Evolutionary conservation across 2,888 invertebrate species (phyloP).

Genomic region (Chrysomela aeneicollis): DNA sequence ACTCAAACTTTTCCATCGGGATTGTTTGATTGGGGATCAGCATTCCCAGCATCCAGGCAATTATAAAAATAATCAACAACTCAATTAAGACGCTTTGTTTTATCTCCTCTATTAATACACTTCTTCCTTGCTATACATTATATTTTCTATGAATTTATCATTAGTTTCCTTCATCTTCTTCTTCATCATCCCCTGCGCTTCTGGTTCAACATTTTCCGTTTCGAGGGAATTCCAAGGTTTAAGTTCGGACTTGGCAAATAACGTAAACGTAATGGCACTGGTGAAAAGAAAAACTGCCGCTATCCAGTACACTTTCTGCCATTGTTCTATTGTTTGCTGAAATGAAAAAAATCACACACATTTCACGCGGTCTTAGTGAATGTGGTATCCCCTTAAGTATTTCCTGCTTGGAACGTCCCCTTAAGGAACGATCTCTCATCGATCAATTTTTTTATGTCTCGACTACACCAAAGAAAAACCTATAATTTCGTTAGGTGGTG

Average conservation of each 20-base stretch:
- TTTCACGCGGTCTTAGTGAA: too few species aligned
- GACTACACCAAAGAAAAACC: too few species aligned
- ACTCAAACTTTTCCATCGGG: too few species aligned
- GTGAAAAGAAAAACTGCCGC: slow-evolving; percentile 63
- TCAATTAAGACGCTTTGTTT: too few species aligned
- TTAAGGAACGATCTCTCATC: not conserved
- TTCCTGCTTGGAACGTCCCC: not conserved
- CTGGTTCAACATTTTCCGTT: slow-evolving; percentile 16
- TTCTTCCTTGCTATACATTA: slow-evolving; percentile 18
- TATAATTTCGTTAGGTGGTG: too few species aligned
- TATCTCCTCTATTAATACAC: too few species aligned
- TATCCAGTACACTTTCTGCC: slow-evolving; percentile 70
- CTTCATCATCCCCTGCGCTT: slow-evolving; percentile 36
- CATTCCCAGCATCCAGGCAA: too few species aligned
- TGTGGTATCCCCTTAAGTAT: not conserved
- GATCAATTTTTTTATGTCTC: too few species aligned
- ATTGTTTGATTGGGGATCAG: too few species aligned
- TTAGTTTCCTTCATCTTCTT: slow-evolving; percentile 16
- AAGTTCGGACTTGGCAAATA: slow-evolving; percentile 66
- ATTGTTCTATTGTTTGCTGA: slow-evolving; percentile 69
- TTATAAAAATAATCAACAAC: too few species aligned
- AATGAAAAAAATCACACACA: slow-evolving; percentile 40
- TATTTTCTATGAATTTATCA: not conserved
- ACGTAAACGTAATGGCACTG: slow-evolving; percentile 64
- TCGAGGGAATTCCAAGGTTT: slow-evolving; percentile 67